Evolutionary conservation across 2,888 invertebrate genomes (phyloP).

Genomic region (Torymus texanus): DNA sequence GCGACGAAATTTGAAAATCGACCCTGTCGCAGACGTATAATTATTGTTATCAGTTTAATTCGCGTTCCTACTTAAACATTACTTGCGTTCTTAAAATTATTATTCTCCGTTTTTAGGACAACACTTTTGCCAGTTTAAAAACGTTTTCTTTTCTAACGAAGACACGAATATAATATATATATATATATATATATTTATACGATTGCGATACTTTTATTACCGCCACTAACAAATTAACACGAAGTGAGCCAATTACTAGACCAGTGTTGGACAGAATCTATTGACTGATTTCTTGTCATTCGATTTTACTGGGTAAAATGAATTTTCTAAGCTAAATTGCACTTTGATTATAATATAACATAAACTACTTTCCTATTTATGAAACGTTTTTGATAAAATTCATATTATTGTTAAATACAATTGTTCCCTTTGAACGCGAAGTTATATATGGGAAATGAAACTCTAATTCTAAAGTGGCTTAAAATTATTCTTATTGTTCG

Average conservation of each 20-base stretch:
- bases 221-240: background rate
- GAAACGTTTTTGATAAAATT: background rate
- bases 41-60: background rate
- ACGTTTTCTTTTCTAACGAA: background rate
- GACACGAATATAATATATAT: slow-evolving; percentile 20
- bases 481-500: too few species aligned
- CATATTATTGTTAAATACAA: background rate
- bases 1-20: slow-evolving; percentile 7
- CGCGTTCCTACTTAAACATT: slow-evolving; percentile 12
- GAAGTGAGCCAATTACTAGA: slow-evolving; percentile 4
- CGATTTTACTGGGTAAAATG: background rate
- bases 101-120: slow-evolving; percentile 5
- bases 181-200: slow-evolving; percentile 11
- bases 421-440: slow-evolving; percentile 1
- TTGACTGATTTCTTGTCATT: background rate
- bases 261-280: slow-evolving; percentile 19
- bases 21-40: background rate
- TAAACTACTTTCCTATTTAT: background rate
- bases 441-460: background rate
- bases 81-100: slow-evolving; percentile 8
- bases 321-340: background rate
- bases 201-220: background rate
- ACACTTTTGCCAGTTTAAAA: slow-evolving; percentile 16
- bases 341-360: background rate
- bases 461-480: too few species aligned